These are phyloP conservation scores for Noturus placidus DNA, from an alignment of 2,113 vertebrate genomes.

Conservation along the genomic window DNA sequence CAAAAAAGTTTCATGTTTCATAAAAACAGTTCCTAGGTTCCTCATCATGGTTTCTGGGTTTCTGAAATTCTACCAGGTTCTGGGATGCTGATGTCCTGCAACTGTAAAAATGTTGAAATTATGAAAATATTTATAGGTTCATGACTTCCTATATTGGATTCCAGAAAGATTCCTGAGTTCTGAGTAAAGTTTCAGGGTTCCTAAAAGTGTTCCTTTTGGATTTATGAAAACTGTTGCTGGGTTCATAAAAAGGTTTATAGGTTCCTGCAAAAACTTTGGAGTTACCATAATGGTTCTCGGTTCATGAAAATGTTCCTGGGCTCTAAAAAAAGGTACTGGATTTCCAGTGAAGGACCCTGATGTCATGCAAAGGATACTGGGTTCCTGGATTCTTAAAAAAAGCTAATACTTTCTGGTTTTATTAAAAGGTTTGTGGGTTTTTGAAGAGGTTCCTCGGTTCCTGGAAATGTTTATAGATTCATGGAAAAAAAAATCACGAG, in stretches of 20 bases:
- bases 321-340: neutral
- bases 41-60: neutral
- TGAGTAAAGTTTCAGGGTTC: neutral
- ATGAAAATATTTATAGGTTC: neutral
- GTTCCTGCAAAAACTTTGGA: neutral
- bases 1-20: neutral
- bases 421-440: neutral
- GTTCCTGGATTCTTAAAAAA: neutral
- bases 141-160: neutral
- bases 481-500: neutral
- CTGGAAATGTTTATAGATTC: neutral
- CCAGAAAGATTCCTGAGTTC: neutral
- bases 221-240: neutral
- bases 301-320: neutral
- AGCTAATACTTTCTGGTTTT: neutral
- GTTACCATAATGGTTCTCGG: neutral
- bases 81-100: neutral
- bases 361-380: neutral
- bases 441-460: neutral
- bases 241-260: neutral
- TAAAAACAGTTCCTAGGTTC: neutral
- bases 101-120: no score
- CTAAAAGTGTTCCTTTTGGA: neutral
- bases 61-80: neutral
- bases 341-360: neutral